Percentiles rank a stretch among this genome's conserved stretches.
Evolutionary conservation across 2,113 vertebrate species (phyloP).

Genomic region (Callocephalon fimbriatum): DNA sequence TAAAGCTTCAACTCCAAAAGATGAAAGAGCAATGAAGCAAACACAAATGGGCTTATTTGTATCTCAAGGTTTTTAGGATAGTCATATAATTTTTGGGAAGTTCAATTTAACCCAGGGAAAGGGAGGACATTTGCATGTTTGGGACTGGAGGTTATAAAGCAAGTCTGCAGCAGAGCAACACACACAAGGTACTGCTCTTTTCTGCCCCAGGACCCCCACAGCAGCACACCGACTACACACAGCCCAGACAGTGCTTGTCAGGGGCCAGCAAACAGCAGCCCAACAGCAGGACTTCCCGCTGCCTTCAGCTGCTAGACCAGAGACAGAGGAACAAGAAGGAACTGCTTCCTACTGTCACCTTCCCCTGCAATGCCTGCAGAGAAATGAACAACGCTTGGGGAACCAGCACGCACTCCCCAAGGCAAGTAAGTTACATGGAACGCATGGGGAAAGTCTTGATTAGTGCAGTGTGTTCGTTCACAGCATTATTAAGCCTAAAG

Average conservation of each 20-base stretch:
- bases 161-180: neutral
- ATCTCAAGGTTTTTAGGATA: neutral
- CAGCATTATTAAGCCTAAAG: neutral
- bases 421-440: accelerated
- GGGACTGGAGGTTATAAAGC: neutral
- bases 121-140: neutral
- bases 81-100: neutral
- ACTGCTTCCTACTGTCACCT: accelerated
- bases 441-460: neutral
- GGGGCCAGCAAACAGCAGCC: neutral
- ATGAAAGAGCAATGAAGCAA: neutral
- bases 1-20: neutral
- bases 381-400: neutral
- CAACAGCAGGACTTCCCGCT: neutral
- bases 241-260: neutral
- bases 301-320: neutral
- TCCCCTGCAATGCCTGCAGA: neutral
- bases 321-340: neutral
- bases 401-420: neutral
- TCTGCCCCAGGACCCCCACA: neutral
- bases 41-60: neutral
- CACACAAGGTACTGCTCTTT: neutral
- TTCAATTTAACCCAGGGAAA: neutral
- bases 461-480: accelerated
- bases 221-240: neutral